A percentile compares a stretch with the other conserved stretches of the same genome.
Conservation (phyloP, 1,140 invertebrate genomes). For the Geopemphigus sp. region DNA sequence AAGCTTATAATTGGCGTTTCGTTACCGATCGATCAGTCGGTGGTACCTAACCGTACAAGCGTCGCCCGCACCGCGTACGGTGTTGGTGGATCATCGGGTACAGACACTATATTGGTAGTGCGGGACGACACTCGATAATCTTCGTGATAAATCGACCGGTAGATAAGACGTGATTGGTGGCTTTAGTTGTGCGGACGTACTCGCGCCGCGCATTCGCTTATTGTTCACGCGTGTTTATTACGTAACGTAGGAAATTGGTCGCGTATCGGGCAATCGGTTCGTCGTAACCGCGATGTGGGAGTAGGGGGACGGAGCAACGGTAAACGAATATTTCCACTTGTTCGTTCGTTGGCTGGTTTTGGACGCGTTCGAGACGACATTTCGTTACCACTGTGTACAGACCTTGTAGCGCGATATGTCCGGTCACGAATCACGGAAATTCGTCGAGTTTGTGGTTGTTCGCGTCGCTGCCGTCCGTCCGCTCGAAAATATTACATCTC, state of each 20-base stretch:
- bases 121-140: conserved; percentile 6
- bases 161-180: conserved; percentile 14
- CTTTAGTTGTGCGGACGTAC: neutral
- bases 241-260: neutral
- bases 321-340: too few species aligned
- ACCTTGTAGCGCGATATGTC: too few species aligned
- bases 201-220: neutral
- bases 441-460: too few species aligned
- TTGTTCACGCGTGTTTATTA: neutral
- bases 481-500: too few species aligned
- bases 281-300: neutral
- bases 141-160: conserved; percentile 3
- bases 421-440: too few species aligned
- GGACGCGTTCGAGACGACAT: too few species aligned
- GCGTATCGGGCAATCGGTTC: neutral
- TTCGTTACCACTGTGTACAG: too few species aligned
- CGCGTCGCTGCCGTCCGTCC: too few species aligned
- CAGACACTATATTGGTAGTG: neutral
- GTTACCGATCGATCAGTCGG: neutral
- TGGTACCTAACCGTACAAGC: too few species aligned
- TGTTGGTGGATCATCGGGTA: neutral
- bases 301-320: too few species aligned
- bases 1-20: neutral
- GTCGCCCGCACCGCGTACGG: neutral
- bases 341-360: too few species aligned